Evolutionary conservation across 2,113 vertebrate genomes (phyloP), one percentile per base, ranked within the genome.

Genomic region (Tamias sibiricus): DNA sequence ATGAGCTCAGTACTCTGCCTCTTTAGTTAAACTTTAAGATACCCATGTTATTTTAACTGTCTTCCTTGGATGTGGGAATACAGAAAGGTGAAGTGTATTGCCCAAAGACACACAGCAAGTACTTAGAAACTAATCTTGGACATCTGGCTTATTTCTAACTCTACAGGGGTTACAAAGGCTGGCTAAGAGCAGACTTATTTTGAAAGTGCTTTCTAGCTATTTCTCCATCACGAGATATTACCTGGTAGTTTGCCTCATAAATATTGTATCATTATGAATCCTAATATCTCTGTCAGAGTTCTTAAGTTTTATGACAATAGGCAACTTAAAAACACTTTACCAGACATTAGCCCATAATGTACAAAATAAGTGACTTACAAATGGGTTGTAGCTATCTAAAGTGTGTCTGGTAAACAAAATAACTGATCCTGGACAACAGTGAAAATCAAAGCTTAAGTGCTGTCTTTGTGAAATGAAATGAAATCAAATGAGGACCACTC

Each of bases 261-360:
- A 97, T 98, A 98, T 95, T 98, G 52, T 93, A 98, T 96, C 80
- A 54, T 95, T 89, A 97, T 94, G 93, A 96, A 93, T 95, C 89
- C 93, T 97, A 91, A 91, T 93, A 96, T 94, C 89, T 97, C 97
- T 91, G 90, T 93, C 95, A 93, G 91, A 95, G 94, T 97, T 93
- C 93, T 93, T 97, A 96, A 96, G 94, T 97, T 97, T 97, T 96
- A 98, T 0, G 89, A 98, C 96, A 96, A 98, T 90, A 97, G 96
- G 93, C 96, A 97, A 98, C 89, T 97, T 90, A 96, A 93, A 96
- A 97, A 96, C 95, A 91, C 96, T 96, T 87, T 94, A 94, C 86
- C 83, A 97, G 91, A 96, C 97, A 90, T 97, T 62, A 96, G 95
- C 26, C 88, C 69, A 75, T 97, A 91, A 96, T 96, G 96, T 86